Conservation (phyloP, 2,797 vertebrate genomes). For the Falco peregrinus region DNA sequence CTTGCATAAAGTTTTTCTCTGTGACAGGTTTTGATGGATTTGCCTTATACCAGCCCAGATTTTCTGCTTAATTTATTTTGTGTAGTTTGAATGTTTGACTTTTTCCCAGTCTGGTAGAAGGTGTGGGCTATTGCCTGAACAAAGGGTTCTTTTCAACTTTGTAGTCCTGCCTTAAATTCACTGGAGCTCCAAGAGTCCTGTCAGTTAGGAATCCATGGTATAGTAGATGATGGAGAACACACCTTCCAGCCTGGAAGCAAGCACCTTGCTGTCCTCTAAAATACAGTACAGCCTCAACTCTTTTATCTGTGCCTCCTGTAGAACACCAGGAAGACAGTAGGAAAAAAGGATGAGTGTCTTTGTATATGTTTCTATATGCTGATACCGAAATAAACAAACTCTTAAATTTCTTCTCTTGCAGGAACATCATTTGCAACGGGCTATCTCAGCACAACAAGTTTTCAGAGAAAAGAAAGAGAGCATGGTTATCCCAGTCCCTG, state of each 20-base stretch:
- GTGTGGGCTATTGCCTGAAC: neutral
- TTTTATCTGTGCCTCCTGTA: neutral
- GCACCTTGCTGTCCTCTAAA: neutral
- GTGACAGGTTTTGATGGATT: neutral
- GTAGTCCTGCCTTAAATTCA: neutral
- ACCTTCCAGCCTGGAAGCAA: neutral
- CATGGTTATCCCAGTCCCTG: slow-evolving; percentile 95
- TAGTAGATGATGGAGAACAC: neutral
- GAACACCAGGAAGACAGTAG: neutral
- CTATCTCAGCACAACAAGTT: slow-evolving; percentile 92
- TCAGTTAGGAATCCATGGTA: neutral
- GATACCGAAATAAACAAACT: neutral
- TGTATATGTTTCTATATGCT: rapidly evolving
- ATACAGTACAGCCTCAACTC: neutral
- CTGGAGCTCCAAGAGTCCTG: neutral
- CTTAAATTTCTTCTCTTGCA: slow-evolving; percentile 62
- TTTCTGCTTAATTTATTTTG: neutral
- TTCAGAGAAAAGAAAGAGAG: slow-evolving; percentile 94
- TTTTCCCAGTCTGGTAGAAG: neutral
- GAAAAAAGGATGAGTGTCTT: neutral
- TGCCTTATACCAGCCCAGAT: neutral
- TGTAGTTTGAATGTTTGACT: neutral
- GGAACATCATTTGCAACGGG: slow-evolving; percentile 95
- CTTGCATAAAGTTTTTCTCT: neutral
- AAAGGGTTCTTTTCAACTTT: neutral